Conservation (phyloP, 2,888 invertebrate genomes). For the Seira ritae region DNA sequence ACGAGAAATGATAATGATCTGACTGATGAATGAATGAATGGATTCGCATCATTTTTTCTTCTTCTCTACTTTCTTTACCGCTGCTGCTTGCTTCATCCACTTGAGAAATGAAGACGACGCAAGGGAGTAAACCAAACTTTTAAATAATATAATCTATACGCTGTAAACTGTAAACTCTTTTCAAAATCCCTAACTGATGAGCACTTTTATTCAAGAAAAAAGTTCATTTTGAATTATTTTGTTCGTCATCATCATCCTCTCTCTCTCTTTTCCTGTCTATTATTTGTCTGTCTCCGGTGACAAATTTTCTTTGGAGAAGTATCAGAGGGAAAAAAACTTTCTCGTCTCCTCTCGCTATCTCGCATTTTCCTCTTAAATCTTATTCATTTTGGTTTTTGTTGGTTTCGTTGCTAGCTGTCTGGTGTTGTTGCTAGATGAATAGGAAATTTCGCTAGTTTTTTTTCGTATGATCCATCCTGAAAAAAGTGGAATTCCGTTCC, state of each 20-base stretch:
- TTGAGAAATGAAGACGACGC: background rate
- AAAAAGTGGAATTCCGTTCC: background rate
- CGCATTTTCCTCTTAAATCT: slow-evolving; percentile 4
- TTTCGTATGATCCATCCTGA: background rate
- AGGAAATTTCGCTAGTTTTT: background rate
- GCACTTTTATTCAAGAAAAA: background rate
- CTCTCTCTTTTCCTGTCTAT: slow-evolving; percentile 41
- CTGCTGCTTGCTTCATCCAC: slow-evolving; percentile 10
- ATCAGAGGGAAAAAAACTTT: slow-evolving; percentile 29
- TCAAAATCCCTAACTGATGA: background rate
- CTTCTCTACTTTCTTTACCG: slow-evolving; percentile 5
- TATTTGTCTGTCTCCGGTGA: slow-evolving; percentile 58
- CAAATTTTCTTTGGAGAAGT: slow-evolving; percentile 59
- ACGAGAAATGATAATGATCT: slow-evolving; percentile 46
- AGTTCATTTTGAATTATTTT: slow-evolving; percentile 12
- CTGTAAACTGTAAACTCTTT: background rate
- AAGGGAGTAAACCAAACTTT: background rate
- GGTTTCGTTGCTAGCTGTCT: too few species aligned
- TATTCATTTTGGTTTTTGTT: slow-evolving; percentile 1
- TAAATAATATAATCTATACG: slow-evolving; percentile 16
- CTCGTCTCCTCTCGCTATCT: slow-evolving; percentile 19
- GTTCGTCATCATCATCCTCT: slow-evolving; percentile 1
- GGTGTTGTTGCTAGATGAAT: background rate
- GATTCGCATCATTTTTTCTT: slow-evolving; percentile 43
- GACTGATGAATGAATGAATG: slow-evolving; percentile 53